Evolutionary conservation across 1,140 invertebrate genomes (phyloP).

Genomic region (Danaus plexippus): DNA sequence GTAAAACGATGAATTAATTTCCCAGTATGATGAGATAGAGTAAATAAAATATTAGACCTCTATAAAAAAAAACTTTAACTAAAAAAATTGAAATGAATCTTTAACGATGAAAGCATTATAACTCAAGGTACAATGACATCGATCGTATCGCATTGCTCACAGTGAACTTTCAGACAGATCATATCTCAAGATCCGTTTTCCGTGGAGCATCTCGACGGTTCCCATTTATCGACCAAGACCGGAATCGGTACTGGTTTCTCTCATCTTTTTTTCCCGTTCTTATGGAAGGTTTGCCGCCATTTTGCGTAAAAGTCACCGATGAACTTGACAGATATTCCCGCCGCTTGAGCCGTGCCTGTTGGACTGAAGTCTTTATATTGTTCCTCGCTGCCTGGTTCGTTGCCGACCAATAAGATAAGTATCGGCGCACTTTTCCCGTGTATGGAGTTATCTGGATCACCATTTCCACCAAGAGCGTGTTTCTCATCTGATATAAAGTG

Average conservation of each 20-base stretch:
- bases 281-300: conserved; percentile 58
- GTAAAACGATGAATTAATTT: no score
- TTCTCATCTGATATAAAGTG: conserved; percentile 58
- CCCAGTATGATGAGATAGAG: no score
- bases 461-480: conserved; percentile 46
- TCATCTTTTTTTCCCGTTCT: conserved; percentile 69
- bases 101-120: no score
- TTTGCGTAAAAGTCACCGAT: conserved; percentile 64
- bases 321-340: conserved; percentile 59
- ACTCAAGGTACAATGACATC: no score
- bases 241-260: conserved; percentile 14
- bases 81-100: no score
- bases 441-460: conserved; percentile 41
- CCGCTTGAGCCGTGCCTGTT: conserved; percentile 51
- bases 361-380: conserved; percentile 61
- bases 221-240: conserved; percentile 43
- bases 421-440: conserved; percentile 44
- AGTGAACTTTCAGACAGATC: conserved; percentile 11
- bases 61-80: no score
- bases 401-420: conserved; percentile 58
- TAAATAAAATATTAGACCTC: no score
- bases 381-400: conserved; percentile 44
- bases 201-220: conserved; percentile 12
- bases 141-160: background rate
- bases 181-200: conserved; percentile 4